Evolutionary conservation across 2,797 vertebrate species (phyloP).

Genomic region (Poeciliopsis turneri): DNA sequence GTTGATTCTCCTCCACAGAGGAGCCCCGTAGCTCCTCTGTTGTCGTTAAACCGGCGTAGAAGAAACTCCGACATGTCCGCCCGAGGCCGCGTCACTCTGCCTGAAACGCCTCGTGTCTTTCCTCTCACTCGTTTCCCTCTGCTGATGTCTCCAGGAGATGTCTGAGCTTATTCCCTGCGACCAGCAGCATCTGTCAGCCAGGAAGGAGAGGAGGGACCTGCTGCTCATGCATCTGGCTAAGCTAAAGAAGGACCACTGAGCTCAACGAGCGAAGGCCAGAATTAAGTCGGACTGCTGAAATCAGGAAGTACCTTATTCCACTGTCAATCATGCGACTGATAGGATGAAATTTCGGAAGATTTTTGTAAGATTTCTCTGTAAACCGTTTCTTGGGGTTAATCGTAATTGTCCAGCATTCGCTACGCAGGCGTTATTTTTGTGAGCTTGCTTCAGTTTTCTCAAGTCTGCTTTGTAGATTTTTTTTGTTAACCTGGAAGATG

Average conservation of each 20-base stretch:
- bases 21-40: neutral
- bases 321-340: neutral
- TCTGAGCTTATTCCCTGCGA: slow-evolving; percentile 83
- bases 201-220: slow-evolving; percentile 87
- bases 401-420: neutral
- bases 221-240: slow-evolving; percentile 86
- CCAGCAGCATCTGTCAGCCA: slow-evolving; percentile 81
- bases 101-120: neutral
- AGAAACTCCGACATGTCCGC: neutral
- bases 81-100: neutral
- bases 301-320: neutral
- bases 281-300: neutral
- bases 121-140: neutral
- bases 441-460: neutral
- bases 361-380: neutral
- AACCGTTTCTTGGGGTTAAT: neutral
- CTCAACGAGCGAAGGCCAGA: neutral
- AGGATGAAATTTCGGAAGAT: neutral
- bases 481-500: neutral
- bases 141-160: slow-evolving; percentile 83
- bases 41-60: neutral
- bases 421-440: neutral
- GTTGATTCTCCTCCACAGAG: neutral
- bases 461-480: neutral
- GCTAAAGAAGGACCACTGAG: slow-evolving; percentile 82